These are phyloP conservation scores for Macrosoma leucophasiata DNA, from an alignment of 2,888 invertebrate species.

Conservation along the genomic window DNA sequence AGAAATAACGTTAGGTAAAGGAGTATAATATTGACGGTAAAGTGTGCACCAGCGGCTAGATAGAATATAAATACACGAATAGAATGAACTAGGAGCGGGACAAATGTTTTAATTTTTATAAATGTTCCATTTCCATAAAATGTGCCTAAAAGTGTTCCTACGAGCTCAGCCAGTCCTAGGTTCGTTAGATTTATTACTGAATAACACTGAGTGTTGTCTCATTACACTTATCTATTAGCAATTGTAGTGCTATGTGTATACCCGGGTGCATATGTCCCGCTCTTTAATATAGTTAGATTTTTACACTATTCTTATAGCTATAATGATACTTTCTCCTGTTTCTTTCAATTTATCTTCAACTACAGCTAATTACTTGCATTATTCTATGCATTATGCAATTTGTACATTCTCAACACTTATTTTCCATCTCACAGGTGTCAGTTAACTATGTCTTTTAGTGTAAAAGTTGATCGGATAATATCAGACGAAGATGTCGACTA, in stretches of 20 bases:
- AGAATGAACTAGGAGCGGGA: constrained; percentile 43
- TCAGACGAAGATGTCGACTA: too few species aligned
- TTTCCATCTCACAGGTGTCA: too few species aligned
- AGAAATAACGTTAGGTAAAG: constrained; percentile 2
- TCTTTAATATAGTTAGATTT: constrained; percentile 46
- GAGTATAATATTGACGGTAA: constrained; percentile 16
- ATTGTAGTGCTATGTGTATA: constrained; percentile 26
- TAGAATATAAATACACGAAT: constrained; percentile 52
- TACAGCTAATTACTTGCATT: constrained; percentile 10
- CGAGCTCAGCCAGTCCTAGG: constrained; percentile 51
- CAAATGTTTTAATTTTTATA: constrained; percentile 38
- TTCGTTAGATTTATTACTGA: constrained; percentile 37
- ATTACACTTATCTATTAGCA: constrained; percentile 25
- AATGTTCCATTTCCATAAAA: constrained; percentile 48
- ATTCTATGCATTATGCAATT: too few species aligned
- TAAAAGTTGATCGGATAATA: too few species aligned
- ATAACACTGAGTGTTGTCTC: constrained; percentile 22
- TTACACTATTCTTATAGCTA: constrained; percentile 42
- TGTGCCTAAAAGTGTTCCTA: constrained; percentile 63
- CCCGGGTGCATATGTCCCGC: constrained; percentile 51
- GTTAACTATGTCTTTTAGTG: too few species aligned
- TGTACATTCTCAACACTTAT: too few species aligned
- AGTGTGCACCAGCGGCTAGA: constrained; percentile 27
- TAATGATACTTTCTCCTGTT: constrained; percentile 21
- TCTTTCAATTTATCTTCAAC: constrained; percentile 23